These are phyloP conservation scores for Glaucomys volans DNA, from an alignment of 2,113 vertebrate genomes.

Conservation along the genomic window DNA sequence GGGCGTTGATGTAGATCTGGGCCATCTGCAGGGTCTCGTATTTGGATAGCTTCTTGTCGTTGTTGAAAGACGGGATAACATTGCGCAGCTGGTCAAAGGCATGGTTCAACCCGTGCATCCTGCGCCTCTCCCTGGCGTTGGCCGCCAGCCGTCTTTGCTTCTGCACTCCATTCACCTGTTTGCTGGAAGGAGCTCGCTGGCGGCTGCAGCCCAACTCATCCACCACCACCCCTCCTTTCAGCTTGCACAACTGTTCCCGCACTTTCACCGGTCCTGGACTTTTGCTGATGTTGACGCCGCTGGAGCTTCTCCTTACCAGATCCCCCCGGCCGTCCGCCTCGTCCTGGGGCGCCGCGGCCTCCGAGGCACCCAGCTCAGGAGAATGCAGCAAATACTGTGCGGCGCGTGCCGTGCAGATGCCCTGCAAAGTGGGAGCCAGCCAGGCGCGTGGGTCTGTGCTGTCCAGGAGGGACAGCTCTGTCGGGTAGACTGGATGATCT, in stretches of 20 bases:
- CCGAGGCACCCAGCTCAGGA: constrained; percentile 85
- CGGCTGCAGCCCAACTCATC: constrained; percentile 86
- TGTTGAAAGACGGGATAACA: constrained; percentile 97
- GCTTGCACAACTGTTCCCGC: constrained; percentile 79
- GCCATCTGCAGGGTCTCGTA: constrained; percentile 99
- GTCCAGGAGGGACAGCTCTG: constrained; percentile 89
- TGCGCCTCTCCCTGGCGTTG: constrained; percentile 94
- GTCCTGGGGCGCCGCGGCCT: constrained; percentile 81
- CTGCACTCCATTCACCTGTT: constrained; percentile 89
- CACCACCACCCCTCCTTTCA: constrained; percentile 68
- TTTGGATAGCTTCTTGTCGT: constrained; percentile 98
- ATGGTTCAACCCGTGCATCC: constrained; percentile 98
- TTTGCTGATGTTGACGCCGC: constrained; percentile 51
- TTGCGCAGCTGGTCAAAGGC: constrained; percentile 97
- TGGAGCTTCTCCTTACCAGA: constrained; percentile 84
- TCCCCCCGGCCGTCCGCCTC: constrained; percentile 78
- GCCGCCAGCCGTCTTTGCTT: constrained; percentile 94
- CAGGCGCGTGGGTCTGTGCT: constrained; percentile 92
- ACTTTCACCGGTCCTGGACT: constrained; percentile 71
- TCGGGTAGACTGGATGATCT: constrained; percentile 82
- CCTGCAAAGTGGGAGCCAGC: constrained; percentile 90
- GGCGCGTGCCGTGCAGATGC: constrained; percentile 90
- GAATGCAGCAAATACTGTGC: constrained; percentile 89
- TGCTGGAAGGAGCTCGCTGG: constrained; percentile 87
- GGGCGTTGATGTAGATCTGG: constrained; percentile 98